These are phyloP conservation scores for Nasonia oneida DNA, from an alignment of 2,888 invertebrate genomes.

Conservation along the genomic window DNA sequence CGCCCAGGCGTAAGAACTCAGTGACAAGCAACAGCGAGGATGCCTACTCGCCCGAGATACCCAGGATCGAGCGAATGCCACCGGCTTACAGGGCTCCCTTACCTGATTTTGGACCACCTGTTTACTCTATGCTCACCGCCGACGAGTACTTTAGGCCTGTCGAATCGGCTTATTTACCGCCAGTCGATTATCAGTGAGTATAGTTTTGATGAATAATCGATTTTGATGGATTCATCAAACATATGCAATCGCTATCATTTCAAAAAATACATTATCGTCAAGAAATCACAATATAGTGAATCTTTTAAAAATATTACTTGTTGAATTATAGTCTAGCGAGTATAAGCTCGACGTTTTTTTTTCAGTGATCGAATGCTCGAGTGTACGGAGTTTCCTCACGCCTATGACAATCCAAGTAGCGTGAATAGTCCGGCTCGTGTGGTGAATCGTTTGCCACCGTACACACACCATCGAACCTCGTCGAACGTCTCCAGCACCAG, in stretches of 20 bases:
- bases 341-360: constrained; percentile 19
- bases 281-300: no score
- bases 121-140: constrained; percentile 71
- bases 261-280: no score
- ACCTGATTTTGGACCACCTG: constrained; percentile 75
- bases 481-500: constrained; percentile 82
- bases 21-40: constrained; percentile 76
- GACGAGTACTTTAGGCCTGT: constrained; percentile 65
- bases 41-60: constrained; percentile 77
- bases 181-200: constrained; percentile 69
- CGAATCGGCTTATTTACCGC: constrained; percentile 66
- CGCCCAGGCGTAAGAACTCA: constrained; percentile 87
- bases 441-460: constrained; percentile 79
- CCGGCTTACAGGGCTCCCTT: constrained; percentile 73
- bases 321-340: background rate
- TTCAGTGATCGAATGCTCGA: constrained; percentile 75
- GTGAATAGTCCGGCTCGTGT: constrained; percentile 78
- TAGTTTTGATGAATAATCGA: background rate
- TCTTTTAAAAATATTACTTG: no score
- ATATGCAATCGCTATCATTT: no score
- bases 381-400: constrained; percentile 78
- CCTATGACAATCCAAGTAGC: constrained; percentile 82
- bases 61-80: constrained; percentile 73
- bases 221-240: no score
- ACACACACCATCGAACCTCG: constrained; percentile 85